These are phyloP conservation scores for Orbicella faveolata DNA, from an alignment of 64 coral and sea anemone species.

Conservation along the genomic window DNA sequence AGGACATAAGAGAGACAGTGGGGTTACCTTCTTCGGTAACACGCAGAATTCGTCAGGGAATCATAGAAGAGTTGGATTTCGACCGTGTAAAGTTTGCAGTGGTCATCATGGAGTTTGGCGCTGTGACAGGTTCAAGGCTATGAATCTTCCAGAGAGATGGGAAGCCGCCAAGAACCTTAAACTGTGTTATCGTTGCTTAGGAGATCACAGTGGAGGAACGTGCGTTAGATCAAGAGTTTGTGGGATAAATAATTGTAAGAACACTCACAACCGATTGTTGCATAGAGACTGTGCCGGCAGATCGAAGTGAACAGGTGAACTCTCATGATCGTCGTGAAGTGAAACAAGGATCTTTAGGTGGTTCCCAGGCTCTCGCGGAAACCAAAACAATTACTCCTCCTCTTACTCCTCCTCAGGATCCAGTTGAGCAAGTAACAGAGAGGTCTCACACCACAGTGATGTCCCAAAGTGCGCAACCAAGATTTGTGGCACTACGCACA, in stretches of 20 bases:
- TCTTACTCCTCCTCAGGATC: too few species aligned
- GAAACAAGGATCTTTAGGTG: too few species aligned
- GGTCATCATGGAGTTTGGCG: background rate
- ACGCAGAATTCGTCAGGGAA: background rate
- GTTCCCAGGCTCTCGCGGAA: background rate
- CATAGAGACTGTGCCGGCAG: background rate
- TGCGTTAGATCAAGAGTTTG: too few species aligned
- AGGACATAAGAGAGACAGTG: slow-evolving; percentile 18
- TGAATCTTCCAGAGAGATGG: too few species aligned
- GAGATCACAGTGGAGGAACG: too few species aligned
- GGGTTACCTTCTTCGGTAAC: background rate
- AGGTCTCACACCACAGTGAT: background rate
- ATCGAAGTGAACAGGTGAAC: slow-evolving; percentile 37
- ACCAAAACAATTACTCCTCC: background rate
- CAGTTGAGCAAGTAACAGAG: background rate
- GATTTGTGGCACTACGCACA: slow-evolving; percentile 22
- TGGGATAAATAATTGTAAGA: too few species aligned
- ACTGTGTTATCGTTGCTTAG: too few species aligned
- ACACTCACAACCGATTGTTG: background rate
- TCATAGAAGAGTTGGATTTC: background rate
- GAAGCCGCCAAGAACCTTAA: too few species aligned
- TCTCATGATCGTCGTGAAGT: background rate
- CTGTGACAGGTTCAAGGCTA: too few species aligned
- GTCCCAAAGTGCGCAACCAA: background rate
- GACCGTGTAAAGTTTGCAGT: slow-evolving; percentile 25